These are phyloP conservation scores for Hirtodrosophila histrioides DNA, from an alignment of 2,888 invertebrate genomes.

Conservation along the genomic window DNA sequence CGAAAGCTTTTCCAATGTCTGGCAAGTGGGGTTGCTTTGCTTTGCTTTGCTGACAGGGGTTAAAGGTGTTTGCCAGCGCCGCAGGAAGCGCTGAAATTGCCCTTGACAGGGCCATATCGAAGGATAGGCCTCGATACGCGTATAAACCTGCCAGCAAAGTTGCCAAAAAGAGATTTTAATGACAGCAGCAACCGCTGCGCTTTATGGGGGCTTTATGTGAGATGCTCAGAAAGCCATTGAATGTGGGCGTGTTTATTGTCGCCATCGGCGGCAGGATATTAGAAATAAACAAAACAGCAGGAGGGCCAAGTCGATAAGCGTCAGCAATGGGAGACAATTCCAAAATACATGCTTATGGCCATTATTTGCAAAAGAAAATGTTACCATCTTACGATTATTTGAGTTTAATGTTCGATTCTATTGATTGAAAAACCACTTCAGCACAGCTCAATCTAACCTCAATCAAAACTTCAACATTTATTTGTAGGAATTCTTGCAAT, in stretches of 20 bases:
- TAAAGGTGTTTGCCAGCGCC: slow-evolving; percentile 65
- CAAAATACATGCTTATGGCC: slow-evolving; percentile 22
- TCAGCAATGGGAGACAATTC: slow-evolving; percentile 28
- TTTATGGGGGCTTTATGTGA: slow-evolving; percentile 65
- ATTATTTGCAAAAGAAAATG: slow-evolving; percentile 38
- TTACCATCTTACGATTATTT: slow-evolving; percentile 9
- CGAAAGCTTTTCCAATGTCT: slow-evolving; percentile 49
- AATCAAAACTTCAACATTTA: slow-evolving; percentile 1
- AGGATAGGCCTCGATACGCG: slow-evolving; percentile 57
- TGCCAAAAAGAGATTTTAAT: slow-evolving; percentile 75
- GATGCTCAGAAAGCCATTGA: slow-evolving; percentile 43
- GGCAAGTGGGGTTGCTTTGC: slow-evolving; percentile 24
- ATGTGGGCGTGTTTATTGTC: slow-evolving; percentile 76
- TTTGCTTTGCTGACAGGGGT: slow-evolving; percentile 34
- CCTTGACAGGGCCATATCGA: slow-evolving; percentile 34
- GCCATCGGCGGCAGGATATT: slow-evolving; percentile 69
- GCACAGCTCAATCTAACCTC: neutral
- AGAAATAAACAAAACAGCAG: slow-evolving; percentile 73
- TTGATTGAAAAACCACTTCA: slow-evolving; percentile 1
- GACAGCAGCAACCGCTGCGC: slow-evolving; percentile 71
- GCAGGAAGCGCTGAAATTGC: slow-evolving; percentile 60
- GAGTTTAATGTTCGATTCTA: slow-evolving; percentile 36
- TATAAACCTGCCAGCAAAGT: slow-evolving; percentile 39
- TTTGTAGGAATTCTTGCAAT: neutral
- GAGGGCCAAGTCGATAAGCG: slow-evolving; percentile 54